A percentile compares a stretch with the other conserved stretches of the same genome.
Conservation (phyloP, 2,888 invertebrate genomes). For the Drosophila demipolita region DNA sequence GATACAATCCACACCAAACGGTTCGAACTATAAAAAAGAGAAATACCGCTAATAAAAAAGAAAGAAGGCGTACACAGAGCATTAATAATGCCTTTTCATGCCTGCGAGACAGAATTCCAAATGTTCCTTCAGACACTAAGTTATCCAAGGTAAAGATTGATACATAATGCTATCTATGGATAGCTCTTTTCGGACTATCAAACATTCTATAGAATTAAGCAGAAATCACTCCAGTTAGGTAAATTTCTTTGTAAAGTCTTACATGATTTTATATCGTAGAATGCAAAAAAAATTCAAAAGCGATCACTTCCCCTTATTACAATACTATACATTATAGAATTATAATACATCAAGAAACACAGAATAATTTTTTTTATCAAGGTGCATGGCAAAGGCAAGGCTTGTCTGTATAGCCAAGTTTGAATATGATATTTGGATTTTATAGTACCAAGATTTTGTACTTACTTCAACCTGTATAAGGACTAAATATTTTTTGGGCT, state of each 20-base stretch:
- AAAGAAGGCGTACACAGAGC: conserved; percentile 94
- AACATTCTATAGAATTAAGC: neutral
- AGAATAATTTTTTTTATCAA: neutral
- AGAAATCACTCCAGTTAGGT: neutral
- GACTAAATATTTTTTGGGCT: neutral
- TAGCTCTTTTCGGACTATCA: neutral
- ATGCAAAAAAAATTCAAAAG: neutral
- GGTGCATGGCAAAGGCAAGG: neutral
- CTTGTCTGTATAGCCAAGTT: neutral
- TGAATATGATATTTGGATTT: neutral
- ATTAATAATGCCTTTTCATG: conserved; percentile 98
- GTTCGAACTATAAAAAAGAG: conserved; percentile 89
- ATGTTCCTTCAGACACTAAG: conserved; percentile 98
- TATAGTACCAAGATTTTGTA: neutral
- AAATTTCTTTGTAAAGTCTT: neutral
- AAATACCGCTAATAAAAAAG: conserved; percentile 97
- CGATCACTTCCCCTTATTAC: too few relatives aligned
- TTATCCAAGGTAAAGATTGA: conserved; percentile 91
- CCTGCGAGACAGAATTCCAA: conserved; percentile 96
- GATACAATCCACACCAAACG: conserved; percentile 81
- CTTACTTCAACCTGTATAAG: neutral
- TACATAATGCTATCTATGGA: neutral
- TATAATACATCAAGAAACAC: neutral
- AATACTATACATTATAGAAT: too few relatives aligned
- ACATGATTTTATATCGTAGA: neutral